phyloP scores from a whole-genome alignment of 92 coral and sea anemone genomes.

The Siderastrea siderea region DNA sequence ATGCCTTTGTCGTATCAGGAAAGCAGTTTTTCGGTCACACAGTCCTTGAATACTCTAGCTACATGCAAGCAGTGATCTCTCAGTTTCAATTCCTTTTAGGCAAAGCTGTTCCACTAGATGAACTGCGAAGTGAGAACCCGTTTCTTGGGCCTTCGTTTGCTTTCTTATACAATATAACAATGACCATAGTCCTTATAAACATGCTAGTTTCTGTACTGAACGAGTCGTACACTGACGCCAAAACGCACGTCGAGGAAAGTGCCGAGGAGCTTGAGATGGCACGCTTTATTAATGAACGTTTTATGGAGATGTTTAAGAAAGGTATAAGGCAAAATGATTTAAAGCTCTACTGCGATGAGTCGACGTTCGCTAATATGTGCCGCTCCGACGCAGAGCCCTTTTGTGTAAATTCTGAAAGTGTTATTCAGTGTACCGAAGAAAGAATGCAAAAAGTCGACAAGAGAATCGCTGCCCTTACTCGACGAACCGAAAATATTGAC shows the following conservation, averaged over 20 bases:
- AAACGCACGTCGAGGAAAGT: conserved; percentile 31
- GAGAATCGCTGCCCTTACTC: conserved; percentile 14
- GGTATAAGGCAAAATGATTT: not conserved
- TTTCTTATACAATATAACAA: conserved; percentile 22
- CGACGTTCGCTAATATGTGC: conserved; percentile 29
- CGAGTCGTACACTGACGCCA: conserved; percentile 56
- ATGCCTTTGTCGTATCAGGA: conserved; percentile 51
- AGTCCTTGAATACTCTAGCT: conserved; percentile 36
- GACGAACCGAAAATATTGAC: not conserved
- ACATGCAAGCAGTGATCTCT: conserved; percentile 27
- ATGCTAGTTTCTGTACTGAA: conserved; percentile 57
- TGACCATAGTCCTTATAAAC: conserved; percentile 57
- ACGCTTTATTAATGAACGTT: conserved; percentile 37
- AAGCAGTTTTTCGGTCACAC: conserved; percentile 43
- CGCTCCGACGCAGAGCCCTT: conserved; percentile 43
- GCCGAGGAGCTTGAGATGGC: conserved; percentile 68
- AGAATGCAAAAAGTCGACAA: conserved; percentile 17
- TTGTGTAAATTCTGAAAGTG: conserved; percentile 30
- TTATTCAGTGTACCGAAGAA: conserved; percentile 12
- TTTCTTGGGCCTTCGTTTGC: conserved; percentile 50
- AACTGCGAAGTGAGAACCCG: conserved; percentile 28
- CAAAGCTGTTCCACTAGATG: conserved; percentile 60
- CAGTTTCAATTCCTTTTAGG: conserved; percentile 67
- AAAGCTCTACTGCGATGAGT: conserved; percentile 41
- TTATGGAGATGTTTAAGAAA: not conserved